These are phyloP conservation scores for Dasyurus viverrinus DNA, from an alignment of 2,113 vertebrate species.

Conservation along the genomic window DNA sequence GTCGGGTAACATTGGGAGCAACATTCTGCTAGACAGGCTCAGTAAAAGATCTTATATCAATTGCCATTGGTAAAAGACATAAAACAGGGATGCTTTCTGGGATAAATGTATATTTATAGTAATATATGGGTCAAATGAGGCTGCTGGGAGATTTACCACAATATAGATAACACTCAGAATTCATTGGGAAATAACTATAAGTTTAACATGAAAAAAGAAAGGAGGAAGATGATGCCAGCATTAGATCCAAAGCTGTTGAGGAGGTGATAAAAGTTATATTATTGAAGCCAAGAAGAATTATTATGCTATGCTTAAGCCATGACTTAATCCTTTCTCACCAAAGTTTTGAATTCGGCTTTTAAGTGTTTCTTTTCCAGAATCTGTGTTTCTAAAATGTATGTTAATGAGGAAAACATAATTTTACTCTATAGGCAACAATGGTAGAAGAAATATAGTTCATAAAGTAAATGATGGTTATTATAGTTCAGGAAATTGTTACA, in stretches of 20 bases:
- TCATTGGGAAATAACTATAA: background rate
- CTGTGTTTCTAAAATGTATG: conserved; percentile 16
- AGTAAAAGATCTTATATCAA: background rate
- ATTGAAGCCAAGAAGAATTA: background rate
- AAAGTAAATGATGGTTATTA: conserved; percentile 1
- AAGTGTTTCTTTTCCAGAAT: background rate
- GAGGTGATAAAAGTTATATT: background rate
- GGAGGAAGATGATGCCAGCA: background rate
- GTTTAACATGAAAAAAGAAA: conserved; percentile 4
- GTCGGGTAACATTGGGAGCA: background rate
- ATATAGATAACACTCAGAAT: background rate
- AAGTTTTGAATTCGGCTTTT: background rate
- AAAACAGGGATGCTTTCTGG: background rate
- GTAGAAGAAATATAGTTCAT: conserved; percentile 37
- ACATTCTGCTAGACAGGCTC: background rate
- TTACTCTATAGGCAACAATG: conserved; percentile 15
- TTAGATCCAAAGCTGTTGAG: background rate
- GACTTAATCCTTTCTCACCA: background rate
- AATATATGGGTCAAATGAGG: background rate
- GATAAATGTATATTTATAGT: background rate
- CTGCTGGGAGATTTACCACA: background rate
- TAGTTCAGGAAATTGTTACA: background rate
- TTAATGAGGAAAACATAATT: background rate
- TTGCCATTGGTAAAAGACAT: background rate
- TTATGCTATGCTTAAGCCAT: background rate